Percentiles rank a stretch among this genome's conserved stretches.
These are phyloP conservation scores for Tetrax tetrax DNA, from an alignment of 2,113 vertebrate species.

Conservation along the genomic window DNA sequence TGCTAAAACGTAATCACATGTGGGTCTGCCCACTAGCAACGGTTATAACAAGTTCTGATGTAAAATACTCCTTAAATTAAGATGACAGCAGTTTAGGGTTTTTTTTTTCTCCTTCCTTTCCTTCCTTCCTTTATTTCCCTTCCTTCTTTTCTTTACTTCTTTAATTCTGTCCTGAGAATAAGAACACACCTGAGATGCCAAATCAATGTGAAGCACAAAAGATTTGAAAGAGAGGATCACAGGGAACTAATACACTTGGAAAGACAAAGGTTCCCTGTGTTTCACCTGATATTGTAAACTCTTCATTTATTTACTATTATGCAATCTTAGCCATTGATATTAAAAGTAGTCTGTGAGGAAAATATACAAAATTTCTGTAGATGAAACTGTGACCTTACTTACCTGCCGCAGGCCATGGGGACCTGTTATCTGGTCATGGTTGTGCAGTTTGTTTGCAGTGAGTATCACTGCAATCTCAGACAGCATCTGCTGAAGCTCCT, in stretches of 20 bases:
- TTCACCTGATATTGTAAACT: not conserved
- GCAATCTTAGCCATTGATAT: not conserved
- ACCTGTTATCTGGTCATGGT: not conserved
- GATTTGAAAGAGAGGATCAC: not conserved
- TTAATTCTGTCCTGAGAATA: not conserved
- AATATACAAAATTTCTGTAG: not conserved
- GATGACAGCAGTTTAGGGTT: not conserved
- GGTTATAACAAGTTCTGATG: not conserved
- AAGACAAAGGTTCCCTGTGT: not conserved
- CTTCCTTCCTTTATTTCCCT: no score
- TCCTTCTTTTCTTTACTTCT: not conserved
- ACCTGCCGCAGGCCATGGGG: accelerated
- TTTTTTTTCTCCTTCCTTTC: not conserved
- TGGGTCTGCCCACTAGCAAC: not conserved
- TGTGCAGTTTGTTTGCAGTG: not conserved
- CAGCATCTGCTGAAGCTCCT: not conserved
- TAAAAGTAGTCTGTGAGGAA: not conserved
- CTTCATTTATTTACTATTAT: not conserved
- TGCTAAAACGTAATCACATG: not conserved
- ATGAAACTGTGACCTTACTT: not conserved
- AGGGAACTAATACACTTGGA: not conserved
- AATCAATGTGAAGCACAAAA: not conserved
- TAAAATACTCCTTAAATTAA: not conserved
- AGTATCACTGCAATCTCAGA: not conserved
- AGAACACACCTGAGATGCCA: not conserved